Base-by-base conservation (phyloP, 2,888 invertebrate species). In the Nomada ruficornis region DNA sequence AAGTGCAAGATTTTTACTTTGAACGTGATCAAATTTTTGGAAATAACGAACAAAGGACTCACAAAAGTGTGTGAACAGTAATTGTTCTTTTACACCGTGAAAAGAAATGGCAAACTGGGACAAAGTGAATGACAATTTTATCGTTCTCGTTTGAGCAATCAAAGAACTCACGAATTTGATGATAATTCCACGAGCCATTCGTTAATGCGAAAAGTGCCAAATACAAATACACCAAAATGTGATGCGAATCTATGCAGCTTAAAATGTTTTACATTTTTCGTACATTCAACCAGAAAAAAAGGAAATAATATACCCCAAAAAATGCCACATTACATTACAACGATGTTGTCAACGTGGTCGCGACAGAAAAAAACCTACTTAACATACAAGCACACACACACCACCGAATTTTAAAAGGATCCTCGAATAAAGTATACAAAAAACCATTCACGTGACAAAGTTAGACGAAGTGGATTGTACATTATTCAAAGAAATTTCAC, bases 401-500 rank as follows among this genome's bases (percentile, higher is more conserved):
- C 36, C 36, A 36, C 7, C 36, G 20, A 54, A 42, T 52, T 54
- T 67, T 23, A 2, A 67, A 10, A 54, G 20, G 20, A 15, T 54
- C 36, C 36, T 2, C 20, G 4, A 18, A 15, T 67, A 36, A 67
- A 67, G 54, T 54, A 54, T 54, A 20, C 20, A 15, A 20, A 67
- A 54, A 54, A 54, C 54, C n/a, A 20, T 54, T 54, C 36, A 54
- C 11, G 15, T 29, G 15, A 20, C n/a, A 11, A 67, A 54, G 36
- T 54, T 67, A 15, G n/a, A 10, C n/a, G 36, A 67, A 20, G 36
- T 10, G 54, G 26, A 59, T 15, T 59, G 59, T 59, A 59, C 11
- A 54, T 42, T 54, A 67, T 36, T 54, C 67, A 42, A 10, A 20
- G 13, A 67, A 67, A 52, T 67, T 52, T 52, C 47, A 13, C 18